Evolutionary conservation across 2,113 vertebrate species (phyloP).

Genomic region (Oncorhynchus keta): DNA sequence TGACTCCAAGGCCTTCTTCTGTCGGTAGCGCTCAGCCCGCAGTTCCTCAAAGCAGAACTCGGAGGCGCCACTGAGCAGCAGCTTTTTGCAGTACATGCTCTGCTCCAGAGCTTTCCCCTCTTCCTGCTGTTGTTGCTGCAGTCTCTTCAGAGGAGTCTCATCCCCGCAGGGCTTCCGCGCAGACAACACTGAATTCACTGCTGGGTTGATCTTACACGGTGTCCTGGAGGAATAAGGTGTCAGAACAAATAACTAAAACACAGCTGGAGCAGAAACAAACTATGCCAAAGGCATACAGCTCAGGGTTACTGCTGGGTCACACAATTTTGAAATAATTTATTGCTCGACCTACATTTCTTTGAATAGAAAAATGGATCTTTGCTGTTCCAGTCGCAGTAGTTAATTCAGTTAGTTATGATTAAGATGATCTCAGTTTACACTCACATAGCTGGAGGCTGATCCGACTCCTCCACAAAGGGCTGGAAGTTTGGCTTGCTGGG

Average conservation of each 20-base stretch:
- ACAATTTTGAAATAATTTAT: neutral
- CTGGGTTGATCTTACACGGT: slow-evolving; percentile 92
- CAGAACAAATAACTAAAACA: neutral
- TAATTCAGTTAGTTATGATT: neutral
- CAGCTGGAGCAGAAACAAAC: neutral
- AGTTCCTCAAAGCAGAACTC: slow-evolving; percentile 97
- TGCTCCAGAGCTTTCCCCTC: slow-evolving; percentile 74
- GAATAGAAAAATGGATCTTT: neutral
- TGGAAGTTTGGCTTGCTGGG: slow-evolving; percentile 80
- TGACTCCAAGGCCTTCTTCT: slow-evolving; percentile 70
- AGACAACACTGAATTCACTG: slow-evolving; percentile 84
- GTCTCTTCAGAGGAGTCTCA: slow-evolving; percentile 83
- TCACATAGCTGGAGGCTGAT: slow-evolving; percentile 86
- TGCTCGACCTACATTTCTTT: neutral
- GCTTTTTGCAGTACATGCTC: slow-evolving; percentile 93
- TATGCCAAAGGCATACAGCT: neutral
- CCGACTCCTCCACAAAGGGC: slow-evolving; percentile 88
- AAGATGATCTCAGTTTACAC: slow-evolving; percentile 54
- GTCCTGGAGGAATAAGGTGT: slow-evolving; percentile 74
- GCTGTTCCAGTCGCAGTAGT: neutral
- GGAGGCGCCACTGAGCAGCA: slow-evolving; percentile 84
- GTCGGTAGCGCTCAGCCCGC: slow-evolving; percentile 84
- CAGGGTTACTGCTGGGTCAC: neutral
- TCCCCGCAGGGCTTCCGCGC: slow-evolving; percentile 80
- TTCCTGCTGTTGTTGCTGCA: slow-evolving; percentile 79